phyloP scores from a whole-genome alignment of 2,797 vertebrate genomes.

The Pseudotriccus pelzelni region DNA sequence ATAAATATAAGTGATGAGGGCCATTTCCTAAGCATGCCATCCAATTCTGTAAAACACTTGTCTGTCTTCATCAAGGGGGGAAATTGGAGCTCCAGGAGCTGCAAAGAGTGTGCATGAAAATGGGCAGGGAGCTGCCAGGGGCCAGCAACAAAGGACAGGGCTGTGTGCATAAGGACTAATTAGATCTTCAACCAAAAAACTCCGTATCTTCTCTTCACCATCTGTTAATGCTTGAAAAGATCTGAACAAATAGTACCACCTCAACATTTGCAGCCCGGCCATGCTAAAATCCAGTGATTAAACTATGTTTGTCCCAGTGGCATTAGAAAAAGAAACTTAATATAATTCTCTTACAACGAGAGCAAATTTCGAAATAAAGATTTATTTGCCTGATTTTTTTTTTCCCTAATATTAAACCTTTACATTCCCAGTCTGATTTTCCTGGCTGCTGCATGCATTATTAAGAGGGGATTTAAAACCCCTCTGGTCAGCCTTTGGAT shows the following conservation, averaged over 20 bases:
- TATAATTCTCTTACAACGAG: not conserved
- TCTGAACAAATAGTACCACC: constrained; percentile 3
- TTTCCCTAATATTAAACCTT: not conserved
- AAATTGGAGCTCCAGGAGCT: not conserved
- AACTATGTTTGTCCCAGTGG: not conserved
- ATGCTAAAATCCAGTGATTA: not conserved
- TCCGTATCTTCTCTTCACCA: not conserved
- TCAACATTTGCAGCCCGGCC: not conserved
- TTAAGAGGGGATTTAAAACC: constrained; percentile 39
- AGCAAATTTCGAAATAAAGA: not conserved
- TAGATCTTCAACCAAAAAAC: not conserved
- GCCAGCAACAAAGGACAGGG: not conserved
- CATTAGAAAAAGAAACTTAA: not conserved
- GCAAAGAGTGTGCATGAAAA: accelerated
- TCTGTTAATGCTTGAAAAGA: not conserved
- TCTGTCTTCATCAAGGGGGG: not conserved
- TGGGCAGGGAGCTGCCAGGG: not conserved
- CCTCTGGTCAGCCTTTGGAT: not conserved
- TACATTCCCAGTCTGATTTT: not conserved
- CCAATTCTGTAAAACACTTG: not conserved
- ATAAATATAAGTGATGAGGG: constrained; percentile 34
- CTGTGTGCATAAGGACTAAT: not conserved
- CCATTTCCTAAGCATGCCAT: not conserved
- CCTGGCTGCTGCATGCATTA: constrained; percentile 10
- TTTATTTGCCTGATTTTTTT: not conserved